Percentiles rank a stretch among this genome's conserved stretches.
Conservation (phyloP, 2,888 invertebrate genomes). For the Trachelus tabidus region DNA sequence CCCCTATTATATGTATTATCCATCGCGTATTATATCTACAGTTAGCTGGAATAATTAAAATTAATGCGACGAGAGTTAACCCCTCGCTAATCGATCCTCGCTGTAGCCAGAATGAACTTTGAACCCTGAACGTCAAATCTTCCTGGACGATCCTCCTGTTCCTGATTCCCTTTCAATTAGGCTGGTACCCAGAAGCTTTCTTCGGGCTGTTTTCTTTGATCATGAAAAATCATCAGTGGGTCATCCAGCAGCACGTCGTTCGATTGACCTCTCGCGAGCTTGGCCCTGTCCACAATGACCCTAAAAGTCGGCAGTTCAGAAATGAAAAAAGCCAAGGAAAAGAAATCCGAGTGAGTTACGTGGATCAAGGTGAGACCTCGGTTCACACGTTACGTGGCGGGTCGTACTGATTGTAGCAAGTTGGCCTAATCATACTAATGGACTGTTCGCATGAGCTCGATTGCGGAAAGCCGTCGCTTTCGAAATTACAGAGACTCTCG, state of each 20-base stretch:
- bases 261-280: neutral
- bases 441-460: neutral
- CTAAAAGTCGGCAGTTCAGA: neutral
- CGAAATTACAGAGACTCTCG: neutral
- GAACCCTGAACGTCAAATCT: neutral
- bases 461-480: neutral
- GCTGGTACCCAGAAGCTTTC: neutral
- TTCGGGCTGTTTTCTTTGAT: neutral
- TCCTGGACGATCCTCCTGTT: neutral
- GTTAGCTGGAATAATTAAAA: slow-evolving; percentile 51
- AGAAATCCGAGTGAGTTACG: neutral
- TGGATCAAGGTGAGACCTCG: neutral
- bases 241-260: neutral
- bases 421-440: neutral
- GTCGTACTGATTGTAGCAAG: neutral
- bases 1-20: slow-evolving; percentile 37
- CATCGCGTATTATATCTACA: slow-evolving; percentile 42
- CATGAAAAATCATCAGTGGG: neutral
- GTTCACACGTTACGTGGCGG: neutral
- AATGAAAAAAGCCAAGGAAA: neutral
- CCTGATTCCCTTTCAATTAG: neutral
- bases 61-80: slow-evolving; percentile 46
- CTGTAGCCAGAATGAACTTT: neutral
- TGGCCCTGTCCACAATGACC: neutral
- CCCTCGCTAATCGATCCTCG: slow-evolving; percentile 24